phyloP scores from a whole-genome alignment of 2,888 invertebrate genomes.

The Creontiades dilutus region DNA sequence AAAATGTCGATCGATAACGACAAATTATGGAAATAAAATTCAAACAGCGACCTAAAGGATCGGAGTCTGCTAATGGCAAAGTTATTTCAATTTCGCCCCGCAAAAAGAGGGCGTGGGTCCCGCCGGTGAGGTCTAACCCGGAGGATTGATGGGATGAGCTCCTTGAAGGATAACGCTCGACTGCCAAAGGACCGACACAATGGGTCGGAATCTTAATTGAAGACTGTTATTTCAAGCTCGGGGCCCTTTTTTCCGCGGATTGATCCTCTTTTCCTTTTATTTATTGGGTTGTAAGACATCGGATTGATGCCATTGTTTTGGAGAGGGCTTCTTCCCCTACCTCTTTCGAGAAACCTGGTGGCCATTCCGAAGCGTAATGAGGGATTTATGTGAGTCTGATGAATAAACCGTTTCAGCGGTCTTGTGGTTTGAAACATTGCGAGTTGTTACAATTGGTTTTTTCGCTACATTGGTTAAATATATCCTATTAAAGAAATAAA shows the following conservation, averaged over 20 bases:
- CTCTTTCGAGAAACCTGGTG: too few relatives aligned
- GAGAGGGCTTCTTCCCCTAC: not conserved
- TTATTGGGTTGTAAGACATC: conserved; percentile 51
- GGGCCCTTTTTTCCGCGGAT: conserved; percentile 7
- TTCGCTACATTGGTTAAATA: too few relatives aligned
- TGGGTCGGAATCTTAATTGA: conserved; percentile 50
- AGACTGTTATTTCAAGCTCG: conserved; percentile 31
- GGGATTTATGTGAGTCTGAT: too few relatives aligned
- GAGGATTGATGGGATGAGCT: conserved; percentile 47
- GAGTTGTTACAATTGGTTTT: too few relatives aligned
- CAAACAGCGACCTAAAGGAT: not conserved
- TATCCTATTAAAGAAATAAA: too few relatives aligned
- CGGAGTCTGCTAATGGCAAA: conserved; percentile 16
- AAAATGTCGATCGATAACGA: conserved; percentile 10
- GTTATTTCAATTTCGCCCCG: conserved; percentile 34
- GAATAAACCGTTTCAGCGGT: too few relatives aligned
- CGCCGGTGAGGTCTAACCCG: conserved; percentile 22
- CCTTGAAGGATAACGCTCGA: conserved; percentile 31
- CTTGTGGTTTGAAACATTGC: too few relatives aligned
- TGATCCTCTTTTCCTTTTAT: conserved; percentile 38
- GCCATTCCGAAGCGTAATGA: not conserved
- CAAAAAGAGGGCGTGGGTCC: conserved; percentile 8
- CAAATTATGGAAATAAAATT: conserved; percentile 1
- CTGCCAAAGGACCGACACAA: conserved; percentile 34
- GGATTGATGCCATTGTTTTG: conserved; percentile 47